Base-by-base conservation (phyloP, 2,797 vertebrate genomes). In the Iguana delicatissima region DNA sequence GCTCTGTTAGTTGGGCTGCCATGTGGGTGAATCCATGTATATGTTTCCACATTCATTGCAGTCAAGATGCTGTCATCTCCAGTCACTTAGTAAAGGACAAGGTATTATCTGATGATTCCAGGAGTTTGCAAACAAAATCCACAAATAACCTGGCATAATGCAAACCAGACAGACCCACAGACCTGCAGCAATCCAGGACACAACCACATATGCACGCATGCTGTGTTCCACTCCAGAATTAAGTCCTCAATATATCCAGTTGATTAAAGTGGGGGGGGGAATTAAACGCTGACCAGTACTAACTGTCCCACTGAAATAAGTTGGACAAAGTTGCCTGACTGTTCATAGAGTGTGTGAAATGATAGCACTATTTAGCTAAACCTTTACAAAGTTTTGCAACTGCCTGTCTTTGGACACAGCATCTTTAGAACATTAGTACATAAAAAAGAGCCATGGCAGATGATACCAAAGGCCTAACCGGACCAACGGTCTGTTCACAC, bases 71-170 rank as follows among this genome's bases (percentile, higher is more conserved):
- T 87, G 57, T 64, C 74, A 64, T 46, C 85, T 77, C 85, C 38
- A 32, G 76, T 64, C 74, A 77, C 73, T 86, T 67, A 85, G 64
- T 85, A n/a, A 67, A 85, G 16, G 38, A 62, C 52, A 86, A 59
- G 13, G 72, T 59, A 14, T 76, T 86, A 13, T 18, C 55, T n/a
- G 6, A 73, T 38, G 52, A 59, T 57, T 57, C n/a, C 1, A 26
- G 29, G 42, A 52, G 46, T 67, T 26, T 85, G 64, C 84, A 73
- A 85, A 73, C 46, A 20, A 18, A n/a, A 18, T 85, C 20, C 35
- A 73, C 50, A 85, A 85, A 74, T 85, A 74, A 20, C 29, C 29
- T 52, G 26, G 69, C n/a, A 57, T 57, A 74, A 64, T 57, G 85
- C 7, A 7, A 86, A 77, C 73, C 73, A 59, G 59, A 86, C 13